phyloP scores from a whole-genome alignment of 1,140 invertebrate species.

The Drosophila bifasciata region DNA sequence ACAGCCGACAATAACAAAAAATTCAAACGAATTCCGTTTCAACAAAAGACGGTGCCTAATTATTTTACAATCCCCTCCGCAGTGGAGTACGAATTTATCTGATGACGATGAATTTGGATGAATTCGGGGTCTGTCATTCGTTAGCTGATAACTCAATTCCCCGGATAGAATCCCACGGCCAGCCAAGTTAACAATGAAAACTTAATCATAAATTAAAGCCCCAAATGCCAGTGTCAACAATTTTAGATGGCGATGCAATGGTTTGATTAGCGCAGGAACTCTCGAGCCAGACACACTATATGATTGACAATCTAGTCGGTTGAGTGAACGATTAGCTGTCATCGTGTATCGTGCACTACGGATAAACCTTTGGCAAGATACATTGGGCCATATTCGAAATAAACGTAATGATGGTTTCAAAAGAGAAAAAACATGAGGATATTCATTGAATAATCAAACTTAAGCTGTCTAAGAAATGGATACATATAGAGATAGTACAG shows the following conservation, averaged over 20 bases:
- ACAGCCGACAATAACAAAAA: slow-evolving; percentile 27
- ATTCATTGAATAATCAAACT: too few relatives aligned
- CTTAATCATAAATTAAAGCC: slow-evolving; percentile 29
- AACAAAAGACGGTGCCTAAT: slow-evolving; percentile 28
- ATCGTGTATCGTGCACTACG: too few relatives aligned
- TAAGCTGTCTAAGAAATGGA: too few relatives aligned
- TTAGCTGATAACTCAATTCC: slow-evolving; percentile 32
- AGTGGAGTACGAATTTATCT: not conserved
- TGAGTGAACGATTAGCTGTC: too few relatives aligned
- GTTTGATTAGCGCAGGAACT: too few relatives aligned
- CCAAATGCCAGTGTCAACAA: slow-evolving; percentile 34
- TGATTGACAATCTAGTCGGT: too few relatives aligned
- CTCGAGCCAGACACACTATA: too few relatives aligned
- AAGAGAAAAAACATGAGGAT: too few relatives aligned
- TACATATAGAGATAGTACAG: too few relatives aligned
- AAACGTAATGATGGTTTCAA: too few relatives aligned
- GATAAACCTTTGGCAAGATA: too few relatives aligned
- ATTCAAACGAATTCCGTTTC: slow-evolving; percentile 42
- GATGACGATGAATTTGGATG: slow-evolving; percentile 30
- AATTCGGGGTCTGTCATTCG: not conserved
- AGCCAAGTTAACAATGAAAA: slow-evolving; percentile 19
- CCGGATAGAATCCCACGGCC: slow-evolving; percentile 16
- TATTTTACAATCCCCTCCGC: slow-evolving; percentile 33
- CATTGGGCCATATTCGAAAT: too few relatives aligned
- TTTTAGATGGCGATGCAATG: slow-evolving; percentile 10